Evolutionary conservation across 2,888 invertebrate genomes (phyloP).

Genomic region (Hirtodrosophila alboralis): DNA sequence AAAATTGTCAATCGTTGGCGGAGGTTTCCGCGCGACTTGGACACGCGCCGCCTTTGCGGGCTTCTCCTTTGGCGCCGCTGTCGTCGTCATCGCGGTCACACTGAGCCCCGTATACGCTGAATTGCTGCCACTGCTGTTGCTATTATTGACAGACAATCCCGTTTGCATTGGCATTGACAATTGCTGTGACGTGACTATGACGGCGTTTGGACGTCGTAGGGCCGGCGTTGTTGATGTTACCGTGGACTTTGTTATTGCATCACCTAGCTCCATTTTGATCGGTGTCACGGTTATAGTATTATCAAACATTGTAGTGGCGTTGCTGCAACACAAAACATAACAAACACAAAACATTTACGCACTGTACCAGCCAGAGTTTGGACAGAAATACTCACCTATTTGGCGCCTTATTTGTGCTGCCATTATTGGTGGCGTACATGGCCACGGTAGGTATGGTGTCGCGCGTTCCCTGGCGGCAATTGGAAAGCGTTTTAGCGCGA

Average conservation of each 20-base stretch:
- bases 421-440: slow-evolving; percentile 76
- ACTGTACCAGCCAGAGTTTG: slow-evolving; percentile 31
- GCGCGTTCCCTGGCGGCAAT: slow-evolving; percentile 29
- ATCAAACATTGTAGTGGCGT: slow-evolving; percentile 66
- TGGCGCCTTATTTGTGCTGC: slow-evolving; percentile 73
- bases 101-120: slow-evolving; percentile 45
- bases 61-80: slow-evolving; percentile 67
- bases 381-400: slow-evolving; percentile 57
- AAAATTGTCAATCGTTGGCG: slow-evolving; percentile 89
- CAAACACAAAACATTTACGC: slow-evolving; percentile 30
- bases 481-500: slow-evolving; percentile 17
- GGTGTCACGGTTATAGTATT: slow-evolving; percentile 72
- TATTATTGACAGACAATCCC: slow-evolving; percentile 21
- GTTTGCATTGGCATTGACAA: slow-evolving; percentile 46
- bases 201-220: slow-evolving; percentile 54
- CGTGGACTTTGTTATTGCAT: slow-evolving; percentile 43
- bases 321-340: slow-evolving; percentile 37
- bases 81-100: slow-evolving; percentile 39
- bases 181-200: slow-evolving; percentile 52
- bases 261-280: slow-evolving; percentile 61
- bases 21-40: slow-evolving; percentile 72
- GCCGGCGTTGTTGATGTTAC: slow-evolving; percentile 24
- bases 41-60: slow-evolving; percentile 56
- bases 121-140: slow-evolving; percentile 21
- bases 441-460: slow-evolving; percentile 41